These are phyloP conservation scores for Drosophila pseudotakahashii DNA, from an alignment of 2,888 invertebrate species.

Conservation along the genomic window DNA sequence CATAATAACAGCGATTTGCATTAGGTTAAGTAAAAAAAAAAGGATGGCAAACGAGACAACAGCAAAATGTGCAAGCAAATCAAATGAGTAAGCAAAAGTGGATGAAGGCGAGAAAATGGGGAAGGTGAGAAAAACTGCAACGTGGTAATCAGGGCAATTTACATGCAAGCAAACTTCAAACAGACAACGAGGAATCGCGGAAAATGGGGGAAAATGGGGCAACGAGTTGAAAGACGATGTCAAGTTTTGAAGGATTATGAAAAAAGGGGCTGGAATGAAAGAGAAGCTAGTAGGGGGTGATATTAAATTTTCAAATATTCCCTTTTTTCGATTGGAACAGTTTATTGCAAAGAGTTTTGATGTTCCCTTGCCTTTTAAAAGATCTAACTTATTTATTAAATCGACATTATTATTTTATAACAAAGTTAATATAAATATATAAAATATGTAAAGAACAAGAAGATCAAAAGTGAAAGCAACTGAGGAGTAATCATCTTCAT, in stretches of 20 bases:
- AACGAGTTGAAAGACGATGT: conserved; percentile 4
- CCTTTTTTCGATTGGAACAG: no score
- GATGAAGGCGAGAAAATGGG: conserved; percentile 4
- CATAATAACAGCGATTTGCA: conserved; percentile 72
- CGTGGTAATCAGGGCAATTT: conserved; percentile 76
- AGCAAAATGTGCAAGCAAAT: conserved; percentile 67
- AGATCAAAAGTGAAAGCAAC: conserved; percentile 17
- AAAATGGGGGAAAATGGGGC: conserved; percentile 4
- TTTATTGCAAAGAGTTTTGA: no score
- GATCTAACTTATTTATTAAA: no score
- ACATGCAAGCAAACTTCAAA: conserved; percentile 75
- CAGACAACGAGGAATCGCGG: conserved; percentile 48
- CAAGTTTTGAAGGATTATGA: conserved; percentile 19
- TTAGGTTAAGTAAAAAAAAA: conserved; percentile 59
- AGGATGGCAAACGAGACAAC: conserved; percentile 32
- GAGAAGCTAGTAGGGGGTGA: conserved; percentile 25
- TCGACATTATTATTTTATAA: no score
- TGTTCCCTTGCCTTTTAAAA: no score
- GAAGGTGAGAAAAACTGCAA: conserved; percentile 59
- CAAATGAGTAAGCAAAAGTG: conserved; percentile 70
- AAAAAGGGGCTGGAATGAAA: background rate
- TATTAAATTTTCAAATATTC: conserved; percentile 73
- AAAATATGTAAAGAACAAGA: background rate
- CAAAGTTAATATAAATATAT: no score
- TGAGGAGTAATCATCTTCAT: conserved; percentile 71